Conservation (phyloP, 2,113 vertebrate genomes). For the Cynopterus brachyotis region DNA sequence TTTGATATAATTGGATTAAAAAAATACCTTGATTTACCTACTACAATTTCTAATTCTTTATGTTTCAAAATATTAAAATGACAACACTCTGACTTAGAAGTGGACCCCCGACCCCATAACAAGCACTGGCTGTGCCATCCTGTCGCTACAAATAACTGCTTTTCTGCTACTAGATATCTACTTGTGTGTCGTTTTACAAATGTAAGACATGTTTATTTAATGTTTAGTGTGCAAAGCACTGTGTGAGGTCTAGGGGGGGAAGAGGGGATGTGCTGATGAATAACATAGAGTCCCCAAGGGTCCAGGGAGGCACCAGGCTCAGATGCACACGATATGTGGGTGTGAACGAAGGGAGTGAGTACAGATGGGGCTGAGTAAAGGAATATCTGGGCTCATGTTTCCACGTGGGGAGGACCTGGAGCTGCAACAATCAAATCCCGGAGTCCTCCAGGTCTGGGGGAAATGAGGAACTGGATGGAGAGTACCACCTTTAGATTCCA, state of each 20-base stretch:
- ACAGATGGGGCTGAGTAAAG: not conserved
- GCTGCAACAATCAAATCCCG: not conserved
- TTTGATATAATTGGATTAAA: not conserved
- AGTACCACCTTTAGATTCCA: not conserved
- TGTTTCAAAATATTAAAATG: conserved; percentile 15
- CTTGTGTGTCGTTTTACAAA: not conserved
- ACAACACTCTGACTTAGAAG: not conserved
- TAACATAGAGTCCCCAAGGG: not conserved
- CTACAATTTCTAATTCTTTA: not conserved
- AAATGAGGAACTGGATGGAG: not conserved
- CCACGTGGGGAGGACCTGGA: not conserved
- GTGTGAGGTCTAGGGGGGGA: not conserved
- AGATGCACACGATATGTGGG: too few species aligned
- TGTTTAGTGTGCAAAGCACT: not conserved
- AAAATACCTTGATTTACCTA: not conserved
- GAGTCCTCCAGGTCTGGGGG: not conserved
- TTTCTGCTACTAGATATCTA: not conserved
- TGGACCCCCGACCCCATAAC: not conserved
- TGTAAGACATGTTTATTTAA: not conserved
- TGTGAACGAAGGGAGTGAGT: not conserved
- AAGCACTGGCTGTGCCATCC: not conserved
- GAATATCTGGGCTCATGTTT: not conserved
- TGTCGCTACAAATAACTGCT: not conserved
- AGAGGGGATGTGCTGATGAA: not conserved
- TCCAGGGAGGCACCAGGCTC: not conserved